These are phyloP conservation scores for Bryconaethiops microstoma DNA, from an alignment of 2,797 vertebrate species.

Conservation along the genomic window DNA sequence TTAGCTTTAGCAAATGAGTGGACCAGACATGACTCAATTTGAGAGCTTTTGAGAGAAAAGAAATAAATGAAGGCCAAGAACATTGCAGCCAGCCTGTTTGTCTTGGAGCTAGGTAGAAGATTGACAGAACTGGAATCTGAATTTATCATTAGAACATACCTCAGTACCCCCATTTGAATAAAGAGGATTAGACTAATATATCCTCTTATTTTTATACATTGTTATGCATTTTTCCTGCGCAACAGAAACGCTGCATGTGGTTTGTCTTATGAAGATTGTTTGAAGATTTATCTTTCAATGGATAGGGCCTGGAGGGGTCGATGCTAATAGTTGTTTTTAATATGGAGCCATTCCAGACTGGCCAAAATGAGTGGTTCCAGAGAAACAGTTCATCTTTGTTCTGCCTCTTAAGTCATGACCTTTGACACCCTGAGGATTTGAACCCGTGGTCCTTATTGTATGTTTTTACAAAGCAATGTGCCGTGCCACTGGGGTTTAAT, in stretches of 20 bases:
- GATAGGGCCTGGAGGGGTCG: neutral
- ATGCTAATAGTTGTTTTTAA: neutral
- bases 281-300: neutral
- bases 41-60: slow-evolving; percentile 27
- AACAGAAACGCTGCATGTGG: neutral
- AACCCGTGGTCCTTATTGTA: slow-evolving; percentile 46
- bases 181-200: neutral
- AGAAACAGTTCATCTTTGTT: slow-evolving; percentile 37
- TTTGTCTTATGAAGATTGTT: neutral
- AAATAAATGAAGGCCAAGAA: slow-evolving; percentile 1
- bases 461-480: slow-evolving; percentile 61
- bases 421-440: slow-evolving; percentile 55
- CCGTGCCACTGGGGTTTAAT: slow-evolving; percentile 49
- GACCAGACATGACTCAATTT: slow-evolving; percentile 34
- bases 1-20: slow-evolving; percentile 47
- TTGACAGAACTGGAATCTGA: neutral
- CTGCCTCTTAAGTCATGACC: slow-evolving; percentile 35
- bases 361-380: slow-evolving; percentile 34
- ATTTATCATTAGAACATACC: neutral
- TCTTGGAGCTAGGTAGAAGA: neutral
- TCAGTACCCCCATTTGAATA: neutral
- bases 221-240: no score
- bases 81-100: slow-evolving; percentile 13
- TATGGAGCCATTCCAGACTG: slow-evolving; percentile 13
- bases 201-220: neutral